These are phyloP conservation scores for Dendrolimus houi DNA, from an alignment of 2,888 invertebrate species.

Conservation along the genomic window DNA sequence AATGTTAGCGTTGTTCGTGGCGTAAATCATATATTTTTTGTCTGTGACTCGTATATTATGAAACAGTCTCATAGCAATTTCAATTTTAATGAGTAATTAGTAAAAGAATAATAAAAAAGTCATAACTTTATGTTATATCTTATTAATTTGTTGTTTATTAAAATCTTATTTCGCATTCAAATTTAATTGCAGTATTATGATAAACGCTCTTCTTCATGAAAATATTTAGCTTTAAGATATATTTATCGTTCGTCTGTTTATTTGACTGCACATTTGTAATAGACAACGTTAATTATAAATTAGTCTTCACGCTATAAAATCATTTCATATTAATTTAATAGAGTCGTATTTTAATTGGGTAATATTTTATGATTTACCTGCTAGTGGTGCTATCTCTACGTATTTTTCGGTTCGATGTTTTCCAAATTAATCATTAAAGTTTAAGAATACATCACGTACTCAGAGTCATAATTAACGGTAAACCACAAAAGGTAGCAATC, in stretches of 20 bases:
- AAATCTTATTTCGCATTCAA: not conserved
- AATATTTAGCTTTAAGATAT: not conserved
- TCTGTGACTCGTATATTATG: no score
- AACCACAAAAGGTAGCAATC: no score
- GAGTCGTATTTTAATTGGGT: no score
- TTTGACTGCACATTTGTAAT: not conserved
- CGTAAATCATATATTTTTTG: no score
- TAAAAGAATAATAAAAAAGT: not conserved
- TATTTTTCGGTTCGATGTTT: no score
- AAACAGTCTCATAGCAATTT: not conserved
- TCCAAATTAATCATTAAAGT: no score
- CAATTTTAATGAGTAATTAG: not conserved
- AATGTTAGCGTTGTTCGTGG: no score
- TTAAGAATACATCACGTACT: no score
- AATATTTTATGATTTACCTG: no score
- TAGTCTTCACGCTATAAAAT: constrained; percentile 2
- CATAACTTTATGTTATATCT: not conserved
- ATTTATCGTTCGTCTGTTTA: not conserved
- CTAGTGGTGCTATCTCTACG: no score
- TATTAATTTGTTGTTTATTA: not conserved
- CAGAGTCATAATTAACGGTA: no score
- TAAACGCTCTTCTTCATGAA: not conserved
- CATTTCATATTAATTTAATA: no score
- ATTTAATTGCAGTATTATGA: not conserved
- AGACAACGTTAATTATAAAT: not conserved